Evolutionary conservation across 37 sponge, comb jelly and placozoan genomes (phyloP), one percentile per base, ranked within the genome.

Genomic region (Spongia lamella): DNA sequence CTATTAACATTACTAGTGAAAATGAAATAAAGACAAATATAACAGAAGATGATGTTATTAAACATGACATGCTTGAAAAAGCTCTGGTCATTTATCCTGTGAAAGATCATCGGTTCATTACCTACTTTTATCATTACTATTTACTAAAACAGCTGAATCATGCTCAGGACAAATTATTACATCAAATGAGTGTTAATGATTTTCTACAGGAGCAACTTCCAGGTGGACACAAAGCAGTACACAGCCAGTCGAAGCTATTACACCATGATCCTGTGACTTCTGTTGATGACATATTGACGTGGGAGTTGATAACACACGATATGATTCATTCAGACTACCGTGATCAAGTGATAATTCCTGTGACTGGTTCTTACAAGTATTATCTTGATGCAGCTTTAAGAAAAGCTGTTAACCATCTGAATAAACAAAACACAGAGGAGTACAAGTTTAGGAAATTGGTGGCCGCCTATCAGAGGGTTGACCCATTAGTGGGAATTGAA

Each of bases 261-360:
- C 51, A 24, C 16, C 24, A 50, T 2, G 71, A 61, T 7, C 53
- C 22, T 1, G 32, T 70, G 47, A 15, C 29, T 6, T 40, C 63
- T 0, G 49, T 15, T 13, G 70, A 79, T 47, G 71, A 68, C 5
- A 47, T 79, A 3, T 38, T 69, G 16, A 13, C 70, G 7, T 79
- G 80, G 80, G 58, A 79, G 17, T 62, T 79, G 35, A 68, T 79
- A 22, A 79, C 60, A 27, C 61, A 33, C 27, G 64, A 79, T 20
- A 6, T 59, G 6, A 33, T 79, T 15, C 51, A 70, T 62, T 70
- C 70, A 7, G 60, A 70, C 4, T 63, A 70, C 13, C 59, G 67
- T 22, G 27, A 50, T 39, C n/a, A 6, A 7, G 61, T 70, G 11
- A 59, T 61, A 1, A 26, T 56, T 33, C 59, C 38, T 33, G n/a